phyloP scores from a whole-genome alignment of 2,888 invertebrate genomes.

The Gymnosoma rotundatum region DNA sequence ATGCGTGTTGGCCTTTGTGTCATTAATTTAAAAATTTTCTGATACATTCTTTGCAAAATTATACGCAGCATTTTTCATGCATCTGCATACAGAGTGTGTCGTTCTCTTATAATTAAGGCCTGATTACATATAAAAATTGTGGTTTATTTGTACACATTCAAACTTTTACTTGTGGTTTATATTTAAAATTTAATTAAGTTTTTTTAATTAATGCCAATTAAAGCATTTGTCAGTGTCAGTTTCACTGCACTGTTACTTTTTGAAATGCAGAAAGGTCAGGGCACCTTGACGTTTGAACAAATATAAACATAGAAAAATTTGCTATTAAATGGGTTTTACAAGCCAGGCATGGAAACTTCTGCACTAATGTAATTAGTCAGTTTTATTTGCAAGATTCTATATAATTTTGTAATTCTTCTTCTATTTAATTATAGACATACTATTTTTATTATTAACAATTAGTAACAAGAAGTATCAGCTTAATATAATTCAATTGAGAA shows the following conservation, averaged over 20 bases:
- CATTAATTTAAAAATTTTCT: not conserved
- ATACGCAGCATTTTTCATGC: not conserved
- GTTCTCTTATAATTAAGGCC: not conserved
- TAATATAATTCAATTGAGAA: no score
- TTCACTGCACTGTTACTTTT: conserved; percentile 6
- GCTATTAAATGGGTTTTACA: no score
- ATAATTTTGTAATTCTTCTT: no score
- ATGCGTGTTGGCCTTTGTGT: not conserved
- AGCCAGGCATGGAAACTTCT: no score
- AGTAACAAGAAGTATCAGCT: no score
- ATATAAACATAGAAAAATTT: not conserved
- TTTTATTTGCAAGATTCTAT: no score
- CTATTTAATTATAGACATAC: no score
- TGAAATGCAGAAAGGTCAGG: conserved; percentile 13
- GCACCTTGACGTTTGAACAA: not conserved
- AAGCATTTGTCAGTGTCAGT: conserved; percentile 42
- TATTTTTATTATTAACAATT: no score
- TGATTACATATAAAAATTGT: conserved; percentile 19
- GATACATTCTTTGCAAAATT: not conserved
- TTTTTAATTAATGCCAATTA: conserved; percentile 56
- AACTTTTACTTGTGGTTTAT: conserved; percentile 47
- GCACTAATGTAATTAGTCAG: no score
- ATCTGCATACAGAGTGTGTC: not conserved
- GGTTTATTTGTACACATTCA: conserved; percentile 20
- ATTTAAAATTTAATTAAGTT: conserved; percentile 49